Evolutionary conservation across 2,113 vertebrate species (phyloP).

Genomic region (Anhinga anhinga): DNA sequence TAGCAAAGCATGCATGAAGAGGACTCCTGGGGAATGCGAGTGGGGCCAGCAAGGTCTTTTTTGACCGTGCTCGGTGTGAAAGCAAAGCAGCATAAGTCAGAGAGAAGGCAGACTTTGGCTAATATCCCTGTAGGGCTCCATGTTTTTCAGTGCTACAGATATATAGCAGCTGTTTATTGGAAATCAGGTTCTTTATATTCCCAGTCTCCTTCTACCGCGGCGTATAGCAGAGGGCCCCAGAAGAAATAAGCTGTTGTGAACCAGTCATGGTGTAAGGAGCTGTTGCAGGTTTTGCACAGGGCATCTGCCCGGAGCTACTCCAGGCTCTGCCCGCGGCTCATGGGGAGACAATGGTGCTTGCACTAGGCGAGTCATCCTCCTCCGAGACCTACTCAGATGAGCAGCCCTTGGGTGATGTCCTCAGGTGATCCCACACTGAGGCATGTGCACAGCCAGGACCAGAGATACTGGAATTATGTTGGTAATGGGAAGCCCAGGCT

Average conservation of each 20-base stretch:
- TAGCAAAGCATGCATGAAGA: accelerated
- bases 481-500: not conserved
- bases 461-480: not conserved
- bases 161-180: not conserved
- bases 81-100: not conserved
- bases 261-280: not conserved
- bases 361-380: not conserved
- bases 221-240: not conserved
- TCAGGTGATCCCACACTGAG: not conserved
- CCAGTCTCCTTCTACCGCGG: accelerated
- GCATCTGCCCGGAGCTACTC: not conserved
- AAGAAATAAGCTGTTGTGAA: not conserved
- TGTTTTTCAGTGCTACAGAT: not conserved
- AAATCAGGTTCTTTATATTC: not conserved
- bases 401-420: not conserved
- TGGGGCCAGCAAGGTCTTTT: not conserved
- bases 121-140: not conserved
- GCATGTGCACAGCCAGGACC: not conserved
- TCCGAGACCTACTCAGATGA: not conserved
- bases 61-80: not conserved
- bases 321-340: not conserved
- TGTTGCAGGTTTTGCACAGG: not conserved
- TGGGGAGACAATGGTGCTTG: not conserved
- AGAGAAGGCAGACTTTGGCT: not conserved
- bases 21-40: accelerated